These are phyloP conservation scores for Ptiloglossa arizonensis DNA, from an alignment of 1,140 invertebrate species.

Conservation along the genomic window DNA sequence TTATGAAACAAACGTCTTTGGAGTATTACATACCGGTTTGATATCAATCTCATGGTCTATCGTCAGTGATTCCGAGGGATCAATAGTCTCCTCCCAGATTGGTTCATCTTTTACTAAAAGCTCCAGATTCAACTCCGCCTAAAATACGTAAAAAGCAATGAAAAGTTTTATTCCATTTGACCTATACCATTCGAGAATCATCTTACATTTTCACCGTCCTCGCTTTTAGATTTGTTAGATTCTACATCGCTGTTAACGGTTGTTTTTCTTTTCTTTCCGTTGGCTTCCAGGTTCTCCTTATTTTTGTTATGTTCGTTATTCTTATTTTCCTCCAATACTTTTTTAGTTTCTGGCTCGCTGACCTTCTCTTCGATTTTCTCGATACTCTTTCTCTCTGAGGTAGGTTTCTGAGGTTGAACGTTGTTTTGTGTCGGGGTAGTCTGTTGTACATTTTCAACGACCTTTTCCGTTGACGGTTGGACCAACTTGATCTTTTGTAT, in stretches of 20 bases:
- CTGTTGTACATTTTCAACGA: conserved; percentile 63
- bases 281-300: conserved; percentile 76
- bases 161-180: neutral
- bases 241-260: conserved; percentile 73
- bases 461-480: conserved; percentile 74
- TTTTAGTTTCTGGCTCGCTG: conserved; percentile 65
- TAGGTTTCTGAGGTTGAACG: conserved; percentile 51
- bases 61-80: conserved; percentile 79
- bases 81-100: conserved; percentile 84
- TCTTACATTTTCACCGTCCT: conserved; percentile 75
- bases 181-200: neutral
- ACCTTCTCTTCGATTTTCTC: conserved; percentile 70
- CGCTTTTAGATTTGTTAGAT: conserved; percentile 77
- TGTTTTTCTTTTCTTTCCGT: conserved; percentile 74
- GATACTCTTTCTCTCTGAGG: conserved; percentile 69
- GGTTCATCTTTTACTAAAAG: conserved; percentile 87
- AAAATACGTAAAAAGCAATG: conserved; percentile 31
- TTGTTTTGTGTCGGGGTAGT: conserved; percentile 52
- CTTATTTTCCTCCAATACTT: conserved; percentile 69
- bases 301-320: conserved; percentile 75
- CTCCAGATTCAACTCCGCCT: conserved; percentile 80
- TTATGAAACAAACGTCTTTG: neutral
- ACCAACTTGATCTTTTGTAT: conserved; percentile 80
- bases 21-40: conserved; percentile 77
- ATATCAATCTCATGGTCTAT: conserved; percentile 82